A percentile compares a stretch with the other conserved stretches of the same genome.
phyloP scores from a whole-genome alignment of 2,888 invertebrate species.

The Charanyca ferruginea region DNA sequence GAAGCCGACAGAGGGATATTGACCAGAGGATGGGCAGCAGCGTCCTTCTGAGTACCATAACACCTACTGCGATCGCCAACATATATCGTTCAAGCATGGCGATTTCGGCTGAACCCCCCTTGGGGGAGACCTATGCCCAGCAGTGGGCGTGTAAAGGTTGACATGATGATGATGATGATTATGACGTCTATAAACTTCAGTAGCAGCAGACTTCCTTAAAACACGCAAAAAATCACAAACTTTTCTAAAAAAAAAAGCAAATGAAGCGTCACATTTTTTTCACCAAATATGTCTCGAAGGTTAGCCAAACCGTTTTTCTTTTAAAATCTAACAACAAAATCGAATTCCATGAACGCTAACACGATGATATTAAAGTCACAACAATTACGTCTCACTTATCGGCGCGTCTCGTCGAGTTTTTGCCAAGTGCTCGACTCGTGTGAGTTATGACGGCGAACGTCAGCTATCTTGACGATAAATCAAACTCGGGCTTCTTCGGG shows the following conservation, averaged over 20 bases:
- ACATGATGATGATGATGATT: too few species aligned
- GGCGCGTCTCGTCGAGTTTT: constrained; percentile 78
- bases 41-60: too few species aligned
- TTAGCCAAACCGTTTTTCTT: constrained; percentile 20
- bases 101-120: too few species aligned
- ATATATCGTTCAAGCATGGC: too few species aligned
- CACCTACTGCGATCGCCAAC: too few species aligned
- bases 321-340: constrained; percentile 35
- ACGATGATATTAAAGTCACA: constrained; percentile 72
- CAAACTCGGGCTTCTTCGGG: constrained; percentile 55
- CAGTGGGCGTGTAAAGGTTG: too few species aligned
- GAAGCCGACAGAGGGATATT: too few species aligned
- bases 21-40: too few species aligned
- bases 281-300: neutral
- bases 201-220: neutral
- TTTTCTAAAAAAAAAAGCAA: neutral
- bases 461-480: constrained; percentile 83
- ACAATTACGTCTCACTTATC: constrained; percentile 78
- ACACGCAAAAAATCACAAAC: neutral
- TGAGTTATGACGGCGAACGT: constrained; percentile 84
- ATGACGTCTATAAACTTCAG: too few species aligned
- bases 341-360: constrained; percentile 50
- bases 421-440: constrained; percentile 68
- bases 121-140: too few species aligned
- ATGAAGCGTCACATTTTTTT: neutral